phyloP scores from a whole-genome alignment of 1,140 invertebrate genomes.

The Bombus balteatus region DNA sequence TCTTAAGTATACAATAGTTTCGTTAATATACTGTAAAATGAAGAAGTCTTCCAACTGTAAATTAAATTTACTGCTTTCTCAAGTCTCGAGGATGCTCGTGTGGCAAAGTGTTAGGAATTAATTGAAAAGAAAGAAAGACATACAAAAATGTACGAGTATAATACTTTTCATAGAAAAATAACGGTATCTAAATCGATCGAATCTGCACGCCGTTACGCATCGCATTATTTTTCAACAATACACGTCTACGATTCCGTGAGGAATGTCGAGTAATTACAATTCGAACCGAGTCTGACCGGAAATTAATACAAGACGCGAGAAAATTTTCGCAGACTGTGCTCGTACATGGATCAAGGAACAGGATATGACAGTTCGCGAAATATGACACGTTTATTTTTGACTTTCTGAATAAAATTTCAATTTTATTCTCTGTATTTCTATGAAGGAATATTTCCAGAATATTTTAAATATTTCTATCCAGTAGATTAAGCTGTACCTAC shows the following conservation, averaged over 20 bases:
- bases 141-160: neutral
- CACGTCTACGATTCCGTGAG: neutral
- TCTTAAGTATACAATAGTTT: no score
- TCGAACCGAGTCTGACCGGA: conserved; percentile 11
- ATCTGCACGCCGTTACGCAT: conserved; percentile 14
- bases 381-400: neutral
- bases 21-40: no score
- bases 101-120: neutral
- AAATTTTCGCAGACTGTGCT: conserved; percentile 1
- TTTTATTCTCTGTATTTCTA: neutral
- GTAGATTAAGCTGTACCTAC: no score
- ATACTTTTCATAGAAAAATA: conserved; percentile 6
- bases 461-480: no score
- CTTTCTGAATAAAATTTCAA: neutral
- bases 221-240: conserved; percentile 1
- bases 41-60: neutral
- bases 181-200: conserved; percentile 5
- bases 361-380: conserved; percentile 1
- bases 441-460: neutral
- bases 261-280: conserved; percentile 30
- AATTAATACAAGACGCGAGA: neutral
- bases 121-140: neutral
- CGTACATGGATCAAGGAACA: neutral
- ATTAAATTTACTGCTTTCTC: neutral
- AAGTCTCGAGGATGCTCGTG: neutral